Conservation (phyloP, 2,888 invertebrate species). For the Drosophila peninsularis region DNA sequence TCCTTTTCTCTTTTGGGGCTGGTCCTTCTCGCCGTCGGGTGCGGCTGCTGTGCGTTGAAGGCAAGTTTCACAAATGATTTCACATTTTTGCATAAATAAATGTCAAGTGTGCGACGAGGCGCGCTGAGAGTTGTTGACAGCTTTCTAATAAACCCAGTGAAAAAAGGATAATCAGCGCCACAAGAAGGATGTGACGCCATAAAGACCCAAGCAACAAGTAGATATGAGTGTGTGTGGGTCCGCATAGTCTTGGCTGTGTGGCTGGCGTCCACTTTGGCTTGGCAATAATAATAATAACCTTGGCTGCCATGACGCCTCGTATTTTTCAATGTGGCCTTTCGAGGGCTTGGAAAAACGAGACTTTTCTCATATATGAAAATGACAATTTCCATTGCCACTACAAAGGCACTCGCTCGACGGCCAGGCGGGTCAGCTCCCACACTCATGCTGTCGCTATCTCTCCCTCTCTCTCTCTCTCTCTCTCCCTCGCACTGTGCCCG, state of each 20-base stretch:
- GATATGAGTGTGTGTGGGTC: conserved; percentile 21
- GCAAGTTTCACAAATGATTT: conserved; percentile 80
- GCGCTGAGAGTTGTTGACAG: conserved; percentile 75
- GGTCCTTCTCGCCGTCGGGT: conserved; percentile 37
- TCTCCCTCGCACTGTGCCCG: neutral
- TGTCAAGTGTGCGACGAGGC: conserved; percentile 77
- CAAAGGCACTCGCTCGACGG: conserved; percentile 43
- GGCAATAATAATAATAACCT: conserved; percentile 78
- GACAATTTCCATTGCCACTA: conserved; percentile 75
- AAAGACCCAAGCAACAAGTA: conserved; percentile 64
- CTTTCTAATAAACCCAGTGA: conserved; percentile 75
- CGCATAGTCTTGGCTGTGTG: conserved; percentile 16
- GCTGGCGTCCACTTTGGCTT: conserved; percentile 66
- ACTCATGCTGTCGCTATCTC: neutral
- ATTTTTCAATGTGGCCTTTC: conserved; percentile 61
- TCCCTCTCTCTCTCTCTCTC: neutral
- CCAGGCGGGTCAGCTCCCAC: conserved; percentile 16
- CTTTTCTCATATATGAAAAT: conserved; percentile 71
- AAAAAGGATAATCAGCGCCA: conserved; percentile 74
- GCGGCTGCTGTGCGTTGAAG: conserved; percentile 47
- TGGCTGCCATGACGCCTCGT: conserved; percentile 66
- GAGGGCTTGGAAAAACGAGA: conserved; percentile 43
- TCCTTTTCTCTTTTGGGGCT: conserved; percentile 38
- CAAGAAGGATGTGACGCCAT: conserved; percentile 45
- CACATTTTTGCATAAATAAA: conserved; percentile 81